Base-by-base conservation (phyloP, 2,888 invertebrate species). In the Blastobasis adustella region DNA sequence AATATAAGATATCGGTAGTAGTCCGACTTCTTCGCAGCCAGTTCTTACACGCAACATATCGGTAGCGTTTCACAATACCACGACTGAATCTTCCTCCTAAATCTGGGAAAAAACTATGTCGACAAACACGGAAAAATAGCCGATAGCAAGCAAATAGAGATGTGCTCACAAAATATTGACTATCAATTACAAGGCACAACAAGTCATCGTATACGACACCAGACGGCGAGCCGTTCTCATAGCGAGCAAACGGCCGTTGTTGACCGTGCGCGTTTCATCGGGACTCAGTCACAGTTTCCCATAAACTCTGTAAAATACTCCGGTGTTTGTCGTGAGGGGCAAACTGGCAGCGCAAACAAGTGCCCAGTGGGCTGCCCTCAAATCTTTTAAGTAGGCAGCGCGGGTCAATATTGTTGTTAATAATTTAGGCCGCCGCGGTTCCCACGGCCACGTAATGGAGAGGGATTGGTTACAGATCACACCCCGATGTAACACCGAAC, bases 331-430 rank as follows among this genome's bases (percentile, higher is more conserved):
- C 77, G 74, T 78, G 78, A 74, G 79, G 78, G 81, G 80, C 79
- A 79, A 84, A 82, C 84, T 77, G 79, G 71, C 76, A 74, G 70
- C 65, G 79, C 81, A 87, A 85, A 86, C 86, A 86, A 71, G 72
- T 50, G 51, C 23, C 65, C 23, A 23, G 23, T 23, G 23, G 23
- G 23, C 23, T 23, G 76, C 82, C 82, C 82, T 86, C 84, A 87
- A 83, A 88, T 88, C 87, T 84, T 78, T 82, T 86, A 86, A 87
- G 86, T 87, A 87, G 87, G 83, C 82, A 86, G 79, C 79, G 79
- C 77, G 71, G 71, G 86, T 87, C 80, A 88, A 87, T 88, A 87
- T 88, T 88, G 80, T 86, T 82, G 84, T 86, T 84, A 87, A 86
- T 87, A 81, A 88, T 87, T 88, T 84, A 78, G 79, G 79, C 75